These are phyloP conservation scores for Lamellibrachia columna DNA, from an alignment of 2,888 invertebrate species.

Conservation along the genomic window DNA sequence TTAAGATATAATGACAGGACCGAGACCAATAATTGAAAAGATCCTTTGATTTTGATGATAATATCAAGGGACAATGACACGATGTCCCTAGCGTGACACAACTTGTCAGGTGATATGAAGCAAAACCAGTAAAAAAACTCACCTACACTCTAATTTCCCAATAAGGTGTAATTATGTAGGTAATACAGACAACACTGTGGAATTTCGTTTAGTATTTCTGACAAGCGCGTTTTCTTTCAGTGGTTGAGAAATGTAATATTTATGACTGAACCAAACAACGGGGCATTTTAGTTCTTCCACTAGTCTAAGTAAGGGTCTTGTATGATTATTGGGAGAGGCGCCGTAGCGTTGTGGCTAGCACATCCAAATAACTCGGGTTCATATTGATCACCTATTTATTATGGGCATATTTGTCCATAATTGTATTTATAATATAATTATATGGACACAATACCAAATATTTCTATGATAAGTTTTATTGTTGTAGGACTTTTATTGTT, in stretches of 20 bases:
- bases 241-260: neutral
- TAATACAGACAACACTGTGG: neutral
- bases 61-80: neutral
- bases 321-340: neutral
- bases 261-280: neutral
- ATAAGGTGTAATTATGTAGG: neutral
- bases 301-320: neutral
- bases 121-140: neutral
- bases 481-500: no score
- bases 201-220: constrained; percentile 4
- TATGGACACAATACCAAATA: no score
- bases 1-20: neutral
- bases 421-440: no score
- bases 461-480: no score
- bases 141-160: neutral
- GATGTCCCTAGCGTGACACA: neutral
- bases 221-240: neutral
- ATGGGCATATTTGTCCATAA: no score
- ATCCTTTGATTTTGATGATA: neutral
- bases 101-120: neutral
- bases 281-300: neutral
- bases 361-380: neutral
- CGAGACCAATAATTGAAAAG: neutral
- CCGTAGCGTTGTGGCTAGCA: neutral
- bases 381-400: neutral